Evolutionary conservation across 2,888 invertebrate species (phyloP), one percentile per base, ranked within the genome.

Genomic region (Andrena dorsata): DNA sequence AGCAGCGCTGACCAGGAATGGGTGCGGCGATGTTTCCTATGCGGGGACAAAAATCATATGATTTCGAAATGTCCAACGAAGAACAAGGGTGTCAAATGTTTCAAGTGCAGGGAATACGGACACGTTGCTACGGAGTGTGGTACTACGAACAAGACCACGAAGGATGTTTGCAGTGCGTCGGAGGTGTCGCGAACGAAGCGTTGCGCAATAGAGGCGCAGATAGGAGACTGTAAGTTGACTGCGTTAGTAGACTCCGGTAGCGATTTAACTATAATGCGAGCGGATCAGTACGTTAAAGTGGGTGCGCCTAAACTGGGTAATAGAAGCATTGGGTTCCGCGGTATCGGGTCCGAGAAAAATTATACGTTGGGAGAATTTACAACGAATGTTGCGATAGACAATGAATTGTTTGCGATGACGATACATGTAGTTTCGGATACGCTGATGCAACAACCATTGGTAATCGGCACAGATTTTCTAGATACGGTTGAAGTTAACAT

Each of bases 221-320:
- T 79, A 0, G 7, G n/a, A 10, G 58, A 30, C 6, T 7, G 35
- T 1, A 47, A 58, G 41, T 20, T 79, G 1, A 13, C 13, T 0
- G 74, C 69, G 26, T 8, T 73, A 47, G 49, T 79, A 1, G 79
- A 79, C 13, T 69, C 73, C 0, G 74, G 58, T 7, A 79, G 74
- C 56, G 65, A 79, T 23, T 32, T 79, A 5, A 23, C 20, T 7
- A 30, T 79, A 26, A 74, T 71, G 32, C 20, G 30, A n/a, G 60
- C 58, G 16, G 66, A 30, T 4, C 51, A 51, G 4, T 71, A 69
- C 5, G 30, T 56, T 8, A 26, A 16, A 7, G 23, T 68, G 13
- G 70, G 60, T 5, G 41, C 60, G 60, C 70, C 70, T 16, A 26
- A 13, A 10, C 47, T 70, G 32, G 10, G 41, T 1, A n/a, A n/a